These are phyloP conservation scores for Ichneumoninae sp. DNA, from an alignment of 2,888 invertebrate species.

Conservation along the genomic window DNA sequence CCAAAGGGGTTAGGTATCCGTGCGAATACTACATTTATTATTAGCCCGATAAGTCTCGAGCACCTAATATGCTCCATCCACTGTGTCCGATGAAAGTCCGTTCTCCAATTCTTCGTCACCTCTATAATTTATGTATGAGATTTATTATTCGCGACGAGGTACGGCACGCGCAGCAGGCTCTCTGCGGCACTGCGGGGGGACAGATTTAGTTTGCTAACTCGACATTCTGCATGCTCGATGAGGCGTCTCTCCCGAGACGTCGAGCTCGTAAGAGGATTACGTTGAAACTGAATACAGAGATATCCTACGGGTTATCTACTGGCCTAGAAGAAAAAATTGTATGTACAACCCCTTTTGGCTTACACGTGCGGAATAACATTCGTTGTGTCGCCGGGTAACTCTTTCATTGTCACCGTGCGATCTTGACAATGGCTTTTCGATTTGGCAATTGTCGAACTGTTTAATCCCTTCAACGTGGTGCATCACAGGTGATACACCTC, in stretches of 20 bases:
- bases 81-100: constrained; percentile 27
- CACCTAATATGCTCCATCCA: constrained; percentile 34
- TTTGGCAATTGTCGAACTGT: background rate
- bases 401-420: constrained; percentile 5
- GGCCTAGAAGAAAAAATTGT: constrained; percentile 13
- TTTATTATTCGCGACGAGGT: constrained; percentile 47
- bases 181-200: constrained; percentile 42
- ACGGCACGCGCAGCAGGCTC: constrained; percentile 53
- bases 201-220: constrained; percentile 48
- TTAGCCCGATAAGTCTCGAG: constrained; percentile 59
- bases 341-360: constrained; percentile 37
- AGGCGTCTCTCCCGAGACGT: constrained; percentile 61
- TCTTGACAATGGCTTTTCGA: background rate
- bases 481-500: too few species aligned
- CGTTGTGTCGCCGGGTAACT: background rate
- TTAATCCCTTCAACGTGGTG: background rate
- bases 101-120: constrained; percentile 57
- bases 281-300: constrained; percentile 59
- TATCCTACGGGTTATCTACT: constrained; percentile 44
- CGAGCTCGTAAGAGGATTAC: constrained; percentile 67
- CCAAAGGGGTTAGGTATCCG: constrained; percentile 22
- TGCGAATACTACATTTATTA: constrained; percentile 43
- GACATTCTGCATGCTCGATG: constrained; percentile 64
- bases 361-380: constrained; percentile 34
- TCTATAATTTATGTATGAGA: constrained; percentile 35